Conservation (phyloP, 2,113 vertebrate species). For the Pseudonaja textilis region DNA sequence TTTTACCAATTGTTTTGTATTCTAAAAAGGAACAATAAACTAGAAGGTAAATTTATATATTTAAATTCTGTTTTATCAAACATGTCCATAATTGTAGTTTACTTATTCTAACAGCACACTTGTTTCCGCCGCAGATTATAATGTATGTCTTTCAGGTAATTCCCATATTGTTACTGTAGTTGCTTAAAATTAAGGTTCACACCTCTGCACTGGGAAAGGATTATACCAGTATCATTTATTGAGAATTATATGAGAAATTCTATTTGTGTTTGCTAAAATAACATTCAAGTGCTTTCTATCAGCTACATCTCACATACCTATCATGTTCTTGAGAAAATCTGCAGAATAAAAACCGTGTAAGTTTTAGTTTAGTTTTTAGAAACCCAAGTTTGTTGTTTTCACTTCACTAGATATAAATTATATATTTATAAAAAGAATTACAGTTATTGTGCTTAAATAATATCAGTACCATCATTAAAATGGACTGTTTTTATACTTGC, state of each 20-base stretch:
- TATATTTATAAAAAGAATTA: neutral
- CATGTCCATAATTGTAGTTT: neutral
- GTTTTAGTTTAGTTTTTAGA: constrained; percentile 12
- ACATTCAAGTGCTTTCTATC: neutral
- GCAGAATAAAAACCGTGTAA: constrained; percentile 11
- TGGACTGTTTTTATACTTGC: neutral
- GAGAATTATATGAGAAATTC: constrained; percentile 15
- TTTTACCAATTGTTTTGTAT: constrained; percentile 81
- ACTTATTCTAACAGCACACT: neutral
- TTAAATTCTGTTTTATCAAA: constrained; percentile 31
- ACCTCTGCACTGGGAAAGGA: neutral
- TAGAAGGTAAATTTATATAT: neutral
- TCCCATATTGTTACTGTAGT: neutral
- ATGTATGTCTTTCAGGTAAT: neutral
- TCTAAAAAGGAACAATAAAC: constrained; percentile 60
- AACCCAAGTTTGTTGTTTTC: neutral
- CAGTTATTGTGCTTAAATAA: neutral
- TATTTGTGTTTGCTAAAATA: neutral
- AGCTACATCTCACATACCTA: neutral
- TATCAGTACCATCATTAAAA: neutral
- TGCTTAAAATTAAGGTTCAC: neutral
- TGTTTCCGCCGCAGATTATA: neutral
- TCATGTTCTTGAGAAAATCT: constrained; percentile 12
- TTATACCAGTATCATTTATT: neutral
- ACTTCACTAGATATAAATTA: neutral